Percentiles rank a stretch among this genome's conserved stretches.
Evolutionary conservation across 1,140 invertebrate genomes (phyloP).

Genomic region (Zeugodacus cucurbitae): DNA sequence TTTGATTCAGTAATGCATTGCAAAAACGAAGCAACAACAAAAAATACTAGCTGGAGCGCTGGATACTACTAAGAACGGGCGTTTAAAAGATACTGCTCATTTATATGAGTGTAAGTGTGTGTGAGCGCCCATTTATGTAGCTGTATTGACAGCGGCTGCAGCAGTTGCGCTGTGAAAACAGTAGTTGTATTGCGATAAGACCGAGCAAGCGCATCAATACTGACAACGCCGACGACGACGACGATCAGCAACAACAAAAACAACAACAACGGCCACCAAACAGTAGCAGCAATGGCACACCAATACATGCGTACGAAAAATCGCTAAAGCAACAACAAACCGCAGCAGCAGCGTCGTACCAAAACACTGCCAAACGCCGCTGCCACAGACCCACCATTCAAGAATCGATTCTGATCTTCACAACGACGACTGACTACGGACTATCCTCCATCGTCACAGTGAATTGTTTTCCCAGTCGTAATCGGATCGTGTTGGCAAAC

Average conservation of each 20-base stretch:
- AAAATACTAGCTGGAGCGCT: neutral
- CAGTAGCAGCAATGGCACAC: conserved; percentile 17
- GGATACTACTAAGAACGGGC: neutral
- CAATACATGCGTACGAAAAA: neutral
- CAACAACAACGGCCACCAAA: conserved; percentile 11
- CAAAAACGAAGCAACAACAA: neutral
- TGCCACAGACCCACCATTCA: conserved; percentile 13
- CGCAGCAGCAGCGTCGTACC: neutral
- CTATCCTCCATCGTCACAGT: conserved; percentile 46
- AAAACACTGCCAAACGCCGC: conserved; percentile 12
- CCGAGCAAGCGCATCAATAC: conserved; percentile 32
- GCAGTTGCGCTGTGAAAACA: neutral
- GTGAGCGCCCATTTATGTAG: neutral
- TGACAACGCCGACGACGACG: conserved; percentile 44
- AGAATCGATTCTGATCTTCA: conserved; percentile 46
- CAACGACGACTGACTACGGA: too few relatives aligned
- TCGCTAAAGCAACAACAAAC: neutral
- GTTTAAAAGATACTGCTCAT: neutral
- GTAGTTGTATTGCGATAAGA: neutral
- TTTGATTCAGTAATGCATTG: neutral
- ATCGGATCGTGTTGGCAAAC: conserved; percentile 58
- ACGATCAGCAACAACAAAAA: conserved; percentile 39
- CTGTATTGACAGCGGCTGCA: too few relatives aligned
- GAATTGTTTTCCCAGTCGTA: conserved; percentile 59
- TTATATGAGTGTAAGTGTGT: neutral